A percentile compares a stretch with the other conserved stretches of the same genome.
phyloP scores from a whole-genome alignment of 2,113 vertebrate species.

The Pseudorhombus dupliciocellatus region DNA sequence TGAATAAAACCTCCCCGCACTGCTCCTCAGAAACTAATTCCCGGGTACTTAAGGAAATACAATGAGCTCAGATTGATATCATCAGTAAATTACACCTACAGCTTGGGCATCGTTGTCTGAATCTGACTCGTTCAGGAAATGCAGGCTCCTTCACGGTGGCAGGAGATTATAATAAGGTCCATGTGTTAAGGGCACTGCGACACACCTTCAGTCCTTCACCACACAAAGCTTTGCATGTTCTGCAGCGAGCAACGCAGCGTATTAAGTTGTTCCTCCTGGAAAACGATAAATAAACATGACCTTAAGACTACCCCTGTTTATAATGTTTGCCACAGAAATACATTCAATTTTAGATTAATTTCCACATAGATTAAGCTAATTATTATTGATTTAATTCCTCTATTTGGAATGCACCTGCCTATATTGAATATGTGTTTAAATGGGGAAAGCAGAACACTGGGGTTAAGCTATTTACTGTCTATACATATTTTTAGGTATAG shows the following conservation, averaged over 20 bases:
- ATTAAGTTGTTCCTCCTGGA: no score
- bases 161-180: conserved; percentile 47
- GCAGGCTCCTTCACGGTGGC: conserved; percentile 38
- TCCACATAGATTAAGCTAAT: neutral
- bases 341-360: neutral
- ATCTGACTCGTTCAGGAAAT: conserved; percentile 15
- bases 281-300: conserved; percentile 24
- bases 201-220: conserved; percentile 21
- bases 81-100: conserved; percentile 72
- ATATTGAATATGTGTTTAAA: neutral
- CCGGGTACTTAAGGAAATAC: conserved; percentile 69
- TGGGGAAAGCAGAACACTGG: neutral
- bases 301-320: neutral
- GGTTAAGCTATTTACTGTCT: no score
- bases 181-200: conserved; percentile 35
- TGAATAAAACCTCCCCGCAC: conserved; percentile 52
- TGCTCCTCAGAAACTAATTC: conserved; percentile 64
- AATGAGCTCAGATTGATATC: conserved; percentile 74
- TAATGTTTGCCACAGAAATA: neutral
- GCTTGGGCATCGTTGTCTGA: conserved; percentile 40
- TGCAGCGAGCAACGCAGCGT: conserved; percentile 4
- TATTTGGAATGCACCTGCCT: neutral
- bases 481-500: no score
- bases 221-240: neutral
- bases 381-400: neutral